Conservation (phyloP, 2,797 vertebrate species). For the Anisognathus igniventris region DNA sequence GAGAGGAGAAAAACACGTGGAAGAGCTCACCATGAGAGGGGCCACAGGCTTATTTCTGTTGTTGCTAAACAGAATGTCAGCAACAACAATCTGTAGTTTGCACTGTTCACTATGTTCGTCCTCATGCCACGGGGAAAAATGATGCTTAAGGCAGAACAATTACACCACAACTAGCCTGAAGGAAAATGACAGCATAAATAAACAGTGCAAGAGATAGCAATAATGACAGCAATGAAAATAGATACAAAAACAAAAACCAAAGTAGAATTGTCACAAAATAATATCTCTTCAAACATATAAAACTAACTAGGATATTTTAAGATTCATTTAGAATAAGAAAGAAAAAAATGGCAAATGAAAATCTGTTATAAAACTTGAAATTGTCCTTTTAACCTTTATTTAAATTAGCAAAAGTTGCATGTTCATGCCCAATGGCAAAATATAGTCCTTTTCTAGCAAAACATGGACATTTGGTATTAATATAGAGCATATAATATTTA, state of each 20-base stretch:
- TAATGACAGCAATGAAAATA: not conserved
- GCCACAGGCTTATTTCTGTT: not conserved
- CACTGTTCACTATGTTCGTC: not conserved
- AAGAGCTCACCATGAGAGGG: not conserved
- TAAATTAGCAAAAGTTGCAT: constrained; percentile 35
- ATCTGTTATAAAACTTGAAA: not conserved
- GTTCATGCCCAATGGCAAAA: constrained; percentile 19
- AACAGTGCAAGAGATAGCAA: not conserved
- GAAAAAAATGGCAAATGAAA: not conserved
- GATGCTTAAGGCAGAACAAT: constrained; percentile 47
- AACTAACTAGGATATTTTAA: not conserved
- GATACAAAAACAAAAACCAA: not conserved
- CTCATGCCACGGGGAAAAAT: not conserved
- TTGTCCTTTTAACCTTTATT: constrained; percentile 33
- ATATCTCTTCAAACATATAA: not conserved
- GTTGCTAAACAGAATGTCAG: constrained; percentile 1
- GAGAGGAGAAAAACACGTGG: not conserved
- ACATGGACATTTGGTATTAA: not conserved
- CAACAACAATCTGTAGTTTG: not conserved
- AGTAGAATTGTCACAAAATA: not conserved
- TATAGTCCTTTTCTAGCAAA: constrained; percentile 11
- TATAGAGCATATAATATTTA: not conserved
- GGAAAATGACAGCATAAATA: constrained; percentile 45
- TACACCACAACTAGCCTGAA: constrained; percentile 21
- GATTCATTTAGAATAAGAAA: not conserved